Conservation (phyloP, 2,797 vertebrate genomes). For the Micrastur ruficollis region DNA sequence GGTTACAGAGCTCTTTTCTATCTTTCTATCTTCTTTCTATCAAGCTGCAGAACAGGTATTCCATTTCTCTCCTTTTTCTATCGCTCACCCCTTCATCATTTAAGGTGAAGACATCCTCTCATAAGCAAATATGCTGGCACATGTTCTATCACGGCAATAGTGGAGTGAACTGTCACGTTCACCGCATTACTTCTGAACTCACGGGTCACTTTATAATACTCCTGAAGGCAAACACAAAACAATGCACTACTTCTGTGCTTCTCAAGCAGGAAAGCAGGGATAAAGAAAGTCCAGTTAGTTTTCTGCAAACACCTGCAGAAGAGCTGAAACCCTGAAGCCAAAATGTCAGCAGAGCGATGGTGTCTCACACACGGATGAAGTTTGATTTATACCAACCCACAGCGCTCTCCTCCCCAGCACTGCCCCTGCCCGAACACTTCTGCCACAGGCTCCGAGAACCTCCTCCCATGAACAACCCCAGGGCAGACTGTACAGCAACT, state of each 20-base stretch:
- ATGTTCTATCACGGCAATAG: neutral
- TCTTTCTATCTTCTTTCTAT: neutral
- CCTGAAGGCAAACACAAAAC: neutral
- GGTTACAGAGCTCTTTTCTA: neutral
- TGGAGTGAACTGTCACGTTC: neutral
- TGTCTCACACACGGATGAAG: neutral
- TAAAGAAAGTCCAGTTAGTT: neutral
- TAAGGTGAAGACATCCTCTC: neutral
- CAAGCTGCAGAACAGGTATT: neutral
- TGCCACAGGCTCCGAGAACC: neutral
- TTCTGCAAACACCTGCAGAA: neutral
- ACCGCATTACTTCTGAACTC: neutral
- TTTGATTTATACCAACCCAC: neutral
- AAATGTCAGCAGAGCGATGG: neutral
- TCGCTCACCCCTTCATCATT: neutral
- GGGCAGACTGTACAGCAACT: neutral
- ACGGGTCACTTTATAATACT: neutral
- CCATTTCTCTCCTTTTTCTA: neutral
- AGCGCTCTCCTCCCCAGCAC: neutral
- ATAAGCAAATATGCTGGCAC: neutral
- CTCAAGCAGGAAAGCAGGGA: neutral
- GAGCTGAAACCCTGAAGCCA: neutral
- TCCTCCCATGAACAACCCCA: neutral
- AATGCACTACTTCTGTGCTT: neutral
- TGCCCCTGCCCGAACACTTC: neutral